phyloP scores from a whole-genome alignment of 2,888 invertebrate genomes.

The Drosophila flavopinicola region DNA sequence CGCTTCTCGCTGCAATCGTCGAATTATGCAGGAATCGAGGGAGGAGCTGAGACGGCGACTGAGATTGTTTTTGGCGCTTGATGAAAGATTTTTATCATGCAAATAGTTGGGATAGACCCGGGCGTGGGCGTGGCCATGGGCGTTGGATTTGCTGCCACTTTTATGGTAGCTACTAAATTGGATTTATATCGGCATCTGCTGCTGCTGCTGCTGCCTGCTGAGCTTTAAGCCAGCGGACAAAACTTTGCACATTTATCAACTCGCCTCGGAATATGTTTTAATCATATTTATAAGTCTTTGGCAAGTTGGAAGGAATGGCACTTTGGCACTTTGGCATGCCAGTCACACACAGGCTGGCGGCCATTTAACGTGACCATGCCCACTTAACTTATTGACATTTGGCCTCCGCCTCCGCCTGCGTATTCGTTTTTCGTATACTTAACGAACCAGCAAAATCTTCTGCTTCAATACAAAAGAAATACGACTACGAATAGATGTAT shows the following conservation, averaged over 20 bases:
- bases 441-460: constrained; percentile 78
- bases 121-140: background rate
- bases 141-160: constrained; percentile 50
- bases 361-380: constrained; percentile 63
- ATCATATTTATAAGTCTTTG: constrained; percentile 79
- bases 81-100: constrained; percentile 80
- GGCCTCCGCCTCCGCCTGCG: constrained; percentile 22
- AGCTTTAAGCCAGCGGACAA: constrained; percentile 57
- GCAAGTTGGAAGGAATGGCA: constrained; percentile 62
- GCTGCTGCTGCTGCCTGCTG: constrained; percentile 54
- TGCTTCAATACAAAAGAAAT: constrained; percentile 63
- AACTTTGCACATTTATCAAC: constrained; percentile 75
- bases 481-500: no score
- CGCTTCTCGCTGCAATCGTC: constrained; percentile 70
- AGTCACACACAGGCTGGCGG: constrained; percentile 55
- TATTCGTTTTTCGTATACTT: constrained; percentile 73
- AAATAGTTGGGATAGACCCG: constrained; percentile 62
- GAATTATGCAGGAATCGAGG: constrained; percentile 67
- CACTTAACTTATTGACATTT: constrained; percentile 80
- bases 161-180: constrained; percentile 78
- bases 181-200: constrained; percentile 75
- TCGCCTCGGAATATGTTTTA: constrained; percentile 70
- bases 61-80: constrained; percentile 77
- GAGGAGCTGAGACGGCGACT: constrained; percentile 34
- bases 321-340: constrained; percentile 47